Evolutionary conservation across 37 sponge, comb jelly and placozoan genomes (phyloP).

Genomic region (Oopsacas minuta): DNA sequence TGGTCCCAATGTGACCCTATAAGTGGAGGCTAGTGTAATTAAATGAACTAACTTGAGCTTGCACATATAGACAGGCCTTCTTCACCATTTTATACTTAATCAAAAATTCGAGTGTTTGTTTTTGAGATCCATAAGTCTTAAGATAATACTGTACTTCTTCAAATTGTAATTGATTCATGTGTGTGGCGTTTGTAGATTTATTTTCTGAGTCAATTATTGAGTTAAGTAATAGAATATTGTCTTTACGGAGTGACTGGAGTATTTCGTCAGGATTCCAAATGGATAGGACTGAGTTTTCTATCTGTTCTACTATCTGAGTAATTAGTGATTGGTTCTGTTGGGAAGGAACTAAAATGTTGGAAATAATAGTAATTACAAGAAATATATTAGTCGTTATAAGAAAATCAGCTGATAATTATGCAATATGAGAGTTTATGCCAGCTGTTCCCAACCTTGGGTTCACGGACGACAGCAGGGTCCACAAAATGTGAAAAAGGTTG

Average conservation of each 20-base stretch:
- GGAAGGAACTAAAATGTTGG: background rate
- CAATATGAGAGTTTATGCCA: no score
- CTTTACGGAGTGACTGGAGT: background rate
- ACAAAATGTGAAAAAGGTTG: no score
- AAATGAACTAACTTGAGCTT: constrained; percentile 39
- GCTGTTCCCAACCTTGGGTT: background rate
- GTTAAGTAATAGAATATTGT: background rate
- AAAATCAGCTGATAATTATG: no score
- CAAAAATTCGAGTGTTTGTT: constrained; percentile 52
- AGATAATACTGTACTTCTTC: constrained; percentile 79
- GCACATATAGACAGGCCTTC: constrained; percentile 53
- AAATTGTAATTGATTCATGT: constrained; percentile 44
- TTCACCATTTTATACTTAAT: constrained; percentile 45
- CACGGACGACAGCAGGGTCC: background rate
- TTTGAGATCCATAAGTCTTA: constrained; percentile 44
- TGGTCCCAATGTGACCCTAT: background rate
- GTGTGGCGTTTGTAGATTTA: constrained; percentile 18
- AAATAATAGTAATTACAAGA: no score
- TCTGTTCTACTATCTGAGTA: background rate
- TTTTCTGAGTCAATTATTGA: background rate
- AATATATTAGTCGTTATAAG: no score
- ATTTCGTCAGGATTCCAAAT: background rate
- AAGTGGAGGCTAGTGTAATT: background rate
- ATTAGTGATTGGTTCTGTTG: background rate
- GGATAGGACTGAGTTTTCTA: background rate